A percentile compares a stretch with the other conserved stretches of the same genome.
Evolutionary conservation across 2,113 vertebrate genomes (phyloP).

Genomic region (Macrotus californicus): DNA sequence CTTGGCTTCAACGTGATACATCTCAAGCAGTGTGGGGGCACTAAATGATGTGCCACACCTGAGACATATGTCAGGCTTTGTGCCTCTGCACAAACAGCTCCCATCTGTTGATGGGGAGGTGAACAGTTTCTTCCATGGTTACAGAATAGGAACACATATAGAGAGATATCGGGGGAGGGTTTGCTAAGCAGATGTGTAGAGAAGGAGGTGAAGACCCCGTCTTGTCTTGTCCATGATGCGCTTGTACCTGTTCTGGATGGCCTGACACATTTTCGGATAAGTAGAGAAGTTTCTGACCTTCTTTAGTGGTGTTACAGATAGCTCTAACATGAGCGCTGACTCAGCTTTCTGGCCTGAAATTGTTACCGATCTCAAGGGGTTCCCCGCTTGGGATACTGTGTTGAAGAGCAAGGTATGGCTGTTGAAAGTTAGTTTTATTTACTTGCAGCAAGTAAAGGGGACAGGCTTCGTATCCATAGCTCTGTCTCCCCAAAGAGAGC

Average conservation of each 20-base stretch:
- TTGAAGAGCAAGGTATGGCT: background rate
- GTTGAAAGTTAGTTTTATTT: background rate
- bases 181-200: background rate
- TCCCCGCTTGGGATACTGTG: background rate
- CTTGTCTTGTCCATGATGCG: background rate
- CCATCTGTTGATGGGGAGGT: background rate
- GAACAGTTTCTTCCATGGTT: rapidly evolving
- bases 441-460: background rate
- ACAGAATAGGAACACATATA: background rate
- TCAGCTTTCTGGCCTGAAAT: background rate
- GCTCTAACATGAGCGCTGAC: background rate
- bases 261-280: background rate
- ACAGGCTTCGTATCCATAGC: background rate
- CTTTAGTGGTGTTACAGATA: background rate
- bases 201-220: background rate
- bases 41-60: background rate
- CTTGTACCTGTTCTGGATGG: background rate
- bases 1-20: background rate
- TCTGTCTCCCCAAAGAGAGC: background rate
- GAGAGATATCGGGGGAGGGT: background rate
- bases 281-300: background rate
- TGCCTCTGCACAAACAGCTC: background rate
- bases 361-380: background rate
- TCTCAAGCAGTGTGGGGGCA: background rate
- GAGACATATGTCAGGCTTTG: background rate